These are phyloP conservation scores for Zaprionus tsacasi DNA, from an alignment of 1,140 invertebrate genomes.

Conservation along the genomic window DNA sequence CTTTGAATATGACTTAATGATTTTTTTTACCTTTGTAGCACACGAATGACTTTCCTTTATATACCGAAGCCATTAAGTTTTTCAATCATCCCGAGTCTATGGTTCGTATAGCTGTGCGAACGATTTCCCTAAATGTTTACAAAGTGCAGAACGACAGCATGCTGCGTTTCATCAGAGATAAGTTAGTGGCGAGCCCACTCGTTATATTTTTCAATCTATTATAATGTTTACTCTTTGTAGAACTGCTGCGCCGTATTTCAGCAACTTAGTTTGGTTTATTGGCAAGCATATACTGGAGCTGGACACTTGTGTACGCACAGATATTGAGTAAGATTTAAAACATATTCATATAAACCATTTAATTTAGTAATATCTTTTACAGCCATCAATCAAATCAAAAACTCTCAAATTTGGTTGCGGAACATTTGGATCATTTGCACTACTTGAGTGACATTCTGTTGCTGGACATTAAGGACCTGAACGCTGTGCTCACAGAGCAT, in stretches of 20 bases:
- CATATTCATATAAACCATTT: neutral
- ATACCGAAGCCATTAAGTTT: constrained; percentile 99
- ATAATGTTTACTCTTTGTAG: constrained; percentile 80
- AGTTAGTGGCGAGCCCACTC: constrained; percentile 76
- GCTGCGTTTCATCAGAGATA: constrained; percentile 97
- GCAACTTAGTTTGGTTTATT: constrained; percentile 99
- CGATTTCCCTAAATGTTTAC: constrained; percentile 98
- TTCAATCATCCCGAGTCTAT: constrained; percentile 99
- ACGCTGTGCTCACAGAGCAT: constrained; percentile 98
- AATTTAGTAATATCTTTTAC: constrained; percentile 56
- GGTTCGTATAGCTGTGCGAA: constrained; percentile 99
- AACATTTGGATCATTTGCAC: constrained; percentile 98
- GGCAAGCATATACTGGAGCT: constrained; percentile 98
- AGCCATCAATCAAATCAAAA: constrained; percentile 96
- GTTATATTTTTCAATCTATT: neutral
- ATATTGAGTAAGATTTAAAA: constrained; percentile 92
- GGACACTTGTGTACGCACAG: constrained; percentile 96
- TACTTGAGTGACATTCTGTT: constrained; percentile 99
- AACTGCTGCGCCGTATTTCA: constrained; percentile 98
- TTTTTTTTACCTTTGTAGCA: constrained; percentile 88
- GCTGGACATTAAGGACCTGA: constrained; percentile 95
- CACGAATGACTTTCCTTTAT: constrained; percentile 99
- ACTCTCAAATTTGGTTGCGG: constrained; percentile 97
- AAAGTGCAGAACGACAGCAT: constrained; percentile 97
- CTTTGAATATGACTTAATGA: neutral